Conservation (phyloP, 2,888 invertebrate species). For the Sepioteuthis lessoniana region DNA sequence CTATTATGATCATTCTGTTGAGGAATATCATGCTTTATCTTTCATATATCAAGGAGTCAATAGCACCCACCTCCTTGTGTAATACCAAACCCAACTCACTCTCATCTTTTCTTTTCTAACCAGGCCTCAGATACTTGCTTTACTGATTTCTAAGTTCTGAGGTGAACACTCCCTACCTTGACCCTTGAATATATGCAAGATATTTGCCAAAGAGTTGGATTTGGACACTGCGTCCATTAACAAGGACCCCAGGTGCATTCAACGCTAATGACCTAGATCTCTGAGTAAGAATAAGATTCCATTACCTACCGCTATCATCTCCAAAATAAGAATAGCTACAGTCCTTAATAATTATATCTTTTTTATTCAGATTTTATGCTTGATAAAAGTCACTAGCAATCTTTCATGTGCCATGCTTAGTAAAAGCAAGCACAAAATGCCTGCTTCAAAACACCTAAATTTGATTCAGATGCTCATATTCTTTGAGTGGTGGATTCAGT, state of each 20-base stretch:
- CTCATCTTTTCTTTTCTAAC: neutral
- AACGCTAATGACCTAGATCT: neutral
- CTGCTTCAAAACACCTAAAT: too few species aligned
- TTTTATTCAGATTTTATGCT: neutral
- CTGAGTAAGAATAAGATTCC: neutral
- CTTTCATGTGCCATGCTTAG: neutral
- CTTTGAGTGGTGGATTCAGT: too few species aligned
- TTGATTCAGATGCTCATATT: too few species aligned
- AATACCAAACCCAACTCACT: neutral
- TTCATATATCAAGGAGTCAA: too few species aligned
- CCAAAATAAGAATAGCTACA: neutral
- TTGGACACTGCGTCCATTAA: neutral
- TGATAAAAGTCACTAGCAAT: neutral
- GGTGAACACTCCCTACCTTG: neutral
- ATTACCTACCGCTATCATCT: neutral
- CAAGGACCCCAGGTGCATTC: neutral
- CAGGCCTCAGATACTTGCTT: neutral
- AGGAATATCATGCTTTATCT: too few species aligned
- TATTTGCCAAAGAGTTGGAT: neutral
- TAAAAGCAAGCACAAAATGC: too few species aligned
- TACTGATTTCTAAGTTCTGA: neutral
- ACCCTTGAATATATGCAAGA: neutral
- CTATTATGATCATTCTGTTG: too few species aligned
- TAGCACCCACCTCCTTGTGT: too few species aligned
- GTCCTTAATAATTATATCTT: neutral